phyloP scores from a whole-genome alignment of 2,888 invertebrate species.

The Microplitis deprimator region DNA sequence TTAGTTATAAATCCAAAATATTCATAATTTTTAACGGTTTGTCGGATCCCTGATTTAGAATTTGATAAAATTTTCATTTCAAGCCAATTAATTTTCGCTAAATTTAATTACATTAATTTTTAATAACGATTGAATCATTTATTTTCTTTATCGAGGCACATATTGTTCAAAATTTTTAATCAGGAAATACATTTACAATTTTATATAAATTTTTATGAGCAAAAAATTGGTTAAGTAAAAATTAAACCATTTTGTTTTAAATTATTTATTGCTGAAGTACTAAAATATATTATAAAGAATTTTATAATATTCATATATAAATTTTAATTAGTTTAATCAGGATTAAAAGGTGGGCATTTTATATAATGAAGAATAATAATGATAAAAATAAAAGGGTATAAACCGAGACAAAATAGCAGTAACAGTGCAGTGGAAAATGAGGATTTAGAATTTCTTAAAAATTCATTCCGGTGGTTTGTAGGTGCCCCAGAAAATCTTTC shows the following conservation, averaged over 20 bases:
- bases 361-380: not conserved
- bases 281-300: not conserved
- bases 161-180: not conserved
- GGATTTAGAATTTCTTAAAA: slow-evolving; percentile 30
- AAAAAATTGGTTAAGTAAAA: not conserved
- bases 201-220: not conserved
- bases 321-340: not conserved
- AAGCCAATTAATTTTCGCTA: too few relatives aligned
- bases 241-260: not conserved
- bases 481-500: slow-evolving; percentile 33
- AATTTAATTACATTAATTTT: too few relatives aligned
- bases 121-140: too few relatives aligned
- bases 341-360: not conserved
- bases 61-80: too few relatives aligned
- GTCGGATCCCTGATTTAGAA: too few relatives aligned
- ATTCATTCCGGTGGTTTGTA: not conserved
- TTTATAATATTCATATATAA: not conserved
- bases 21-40: too few relatives aligned
- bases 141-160: too few relatives aligned
- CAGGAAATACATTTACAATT: not conserved
- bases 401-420: slow-evolving; percentile 17
- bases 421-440: slow-evolving; percentile 15
- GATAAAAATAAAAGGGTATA: not conserved
- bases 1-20: too few relatives aligned
- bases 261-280: not conserved